Base-by-base conservation (phyloP, 2,113 vertebrate species). In the Hucho hucho region DNA sequence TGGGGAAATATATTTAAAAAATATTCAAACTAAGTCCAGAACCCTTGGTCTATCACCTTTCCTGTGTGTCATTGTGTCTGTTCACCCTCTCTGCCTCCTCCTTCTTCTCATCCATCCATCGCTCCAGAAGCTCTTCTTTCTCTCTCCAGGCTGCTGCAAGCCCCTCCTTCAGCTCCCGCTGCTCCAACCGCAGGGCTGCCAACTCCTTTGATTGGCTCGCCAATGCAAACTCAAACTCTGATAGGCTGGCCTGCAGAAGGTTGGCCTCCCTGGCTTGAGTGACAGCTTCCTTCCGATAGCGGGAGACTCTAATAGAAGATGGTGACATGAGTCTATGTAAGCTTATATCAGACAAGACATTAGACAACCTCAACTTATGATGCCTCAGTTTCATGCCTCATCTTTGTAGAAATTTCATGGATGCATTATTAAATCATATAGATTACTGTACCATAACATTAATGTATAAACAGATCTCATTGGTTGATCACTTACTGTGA, bases 41-140 rank as follows among this genome's bases (percentile, higher is more conserved):
- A 46, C 2, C 7, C 4, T 16, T 12, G 5, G 70, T 85, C 9
- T 43, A 11, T 43, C 75, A 93, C 93, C 89, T 89, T 72, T 93
- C 90, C 67, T 91, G 86, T 6, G 74, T 69, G 63, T 83, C 70
- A 29, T 93, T 93, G 76, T 87, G 82, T 58, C 81, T 87, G 82
- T 93, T 94, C 73, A 94, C 9, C 74, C 91, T 78, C 14, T 86
- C 83, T 0, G 93, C 93, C 75, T 89, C 90, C 58, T 81, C 78
- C 59, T 78, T 86, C 77, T 92, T 94, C 81, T 91, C 92, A 67
- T 89, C 87, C 82, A 94, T 81, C 92, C 92, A 93, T 65, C 91
- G 87, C 24, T 89, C 89, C 58, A 93, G 32, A 3, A 93, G 84
- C 59, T 82, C 77, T 26, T 92, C 92, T 43, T 92, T 90, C 70